Evolutionary conservation across 2,888 invertebrate genomes (phyloP).

Genomic region (Lumbricus terrestris): DNA sequence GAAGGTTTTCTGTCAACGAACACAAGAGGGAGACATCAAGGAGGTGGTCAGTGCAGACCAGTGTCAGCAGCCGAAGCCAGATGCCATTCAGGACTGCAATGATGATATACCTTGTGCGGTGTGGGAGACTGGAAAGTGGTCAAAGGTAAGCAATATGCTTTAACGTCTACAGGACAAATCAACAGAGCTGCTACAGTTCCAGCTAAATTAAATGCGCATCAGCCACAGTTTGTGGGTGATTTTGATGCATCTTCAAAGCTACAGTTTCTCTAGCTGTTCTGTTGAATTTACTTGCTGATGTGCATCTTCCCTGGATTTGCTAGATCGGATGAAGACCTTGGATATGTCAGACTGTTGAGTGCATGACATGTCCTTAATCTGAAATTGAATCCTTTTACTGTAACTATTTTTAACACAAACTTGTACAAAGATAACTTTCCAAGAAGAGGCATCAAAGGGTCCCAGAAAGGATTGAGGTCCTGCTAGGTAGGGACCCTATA

Average conservation of each 20-base stretch:
- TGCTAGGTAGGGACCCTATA: too few species aligned
- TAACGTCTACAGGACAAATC: background rate
- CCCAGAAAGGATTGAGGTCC: too few species aligned
- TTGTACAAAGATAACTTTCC: too few species aligned
- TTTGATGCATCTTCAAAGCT: background rate
- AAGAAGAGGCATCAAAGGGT: too few species aligned
- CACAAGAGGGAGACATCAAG: constrained; percentile 11
- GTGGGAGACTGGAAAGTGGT: constrained; percentile 36
- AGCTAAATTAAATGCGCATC: too few species aligned
- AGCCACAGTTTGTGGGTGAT: too few species aligned
- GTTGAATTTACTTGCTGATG: background rate
- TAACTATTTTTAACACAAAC: too few species aligned
- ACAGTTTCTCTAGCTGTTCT: background rate
- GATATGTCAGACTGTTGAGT: background rate
- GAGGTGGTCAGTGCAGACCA: constrained; percentile 7
- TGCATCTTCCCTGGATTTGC: background rate
- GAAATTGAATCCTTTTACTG: too few species aligned
- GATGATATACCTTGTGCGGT: constrained; percentile 24
- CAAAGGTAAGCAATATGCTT: background rate
- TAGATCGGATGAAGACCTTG: background rate
- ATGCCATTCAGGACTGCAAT: constrained; percentile 31
- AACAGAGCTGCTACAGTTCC: background rate
- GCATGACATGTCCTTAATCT: background rate
- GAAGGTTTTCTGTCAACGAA: constrained; percentile 59
- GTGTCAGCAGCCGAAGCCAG: constrained; percentile 25